These are phyloP conservation scores for Turdus rufiventris DNA, from an alignment of 2,113 vertebrate genomes.

Conservation along the genomic window DNA sequence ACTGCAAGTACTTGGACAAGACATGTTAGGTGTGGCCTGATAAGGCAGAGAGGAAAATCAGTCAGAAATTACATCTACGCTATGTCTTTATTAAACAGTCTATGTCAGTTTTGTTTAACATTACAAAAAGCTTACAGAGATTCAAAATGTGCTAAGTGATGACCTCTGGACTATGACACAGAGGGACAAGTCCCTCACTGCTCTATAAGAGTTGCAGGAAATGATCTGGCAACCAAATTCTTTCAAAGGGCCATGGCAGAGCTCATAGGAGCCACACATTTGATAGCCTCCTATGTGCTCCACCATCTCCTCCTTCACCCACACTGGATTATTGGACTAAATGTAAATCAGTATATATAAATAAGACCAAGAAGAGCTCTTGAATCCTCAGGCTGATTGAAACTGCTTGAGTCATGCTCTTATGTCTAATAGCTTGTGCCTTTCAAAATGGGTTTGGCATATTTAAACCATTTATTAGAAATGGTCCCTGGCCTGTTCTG, in stretches of 20 bases:
- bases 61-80: not conserved
- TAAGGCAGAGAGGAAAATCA: not conserved
- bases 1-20: not conserved
- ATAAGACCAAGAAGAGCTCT: not conserved
- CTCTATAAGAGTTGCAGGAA: not conserved
- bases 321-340: not conserved
- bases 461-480: not conserved
- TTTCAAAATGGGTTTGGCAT: not conserved
- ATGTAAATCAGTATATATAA: not conserved
- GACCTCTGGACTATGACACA: not conserved
- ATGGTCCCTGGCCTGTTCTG: not conserved
- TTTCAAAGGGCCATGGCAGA: not conserved
- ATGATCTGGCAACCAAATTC: not conserved
- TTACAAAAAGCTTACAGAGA: not conserved
- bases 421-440: not conserved
- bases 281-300: not conserved
- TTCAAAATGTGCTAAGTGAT: not conserved
- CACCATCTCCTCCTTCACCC: not conserved
- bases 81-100: not conserved
- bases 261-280: not conserved
- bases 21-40: not conserved
- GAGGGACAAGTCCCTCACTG: rapidly evolving
- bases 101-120: not conserved
- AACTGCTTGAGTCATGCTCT: not conserved
- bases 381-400: not conserved